Conservation (phyloP, 2,888 invertebrate species). For the Sphinx pinastri region DNA sequence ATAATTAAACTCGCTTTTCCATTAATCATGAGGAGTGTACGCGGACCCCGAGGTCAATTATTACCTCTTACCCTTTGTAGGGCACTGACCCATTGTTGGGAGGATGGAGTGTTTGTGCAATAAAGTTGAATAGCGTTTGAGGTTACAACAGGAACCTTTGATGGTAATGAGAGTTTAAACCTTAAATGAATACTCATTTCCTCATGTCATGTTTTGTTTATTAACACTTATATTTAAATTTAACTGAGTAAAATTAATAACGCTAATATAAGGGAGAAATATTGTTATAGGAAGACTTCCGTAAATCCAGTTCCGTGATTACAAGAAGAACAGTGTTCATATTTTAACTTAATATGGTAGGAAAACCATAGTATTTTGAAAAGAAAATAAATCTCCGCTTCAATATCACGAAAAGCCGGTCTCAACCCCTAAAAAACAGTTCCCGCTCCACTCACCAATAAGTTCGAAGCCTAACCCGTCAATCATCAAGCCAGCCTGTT, state of each 20-base stretch:
- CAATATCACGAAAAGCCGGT: too few relatives aligned
- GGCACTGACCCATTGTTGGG: conserved; percentile 1
- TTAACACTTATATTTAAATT: too few relatives aligned
- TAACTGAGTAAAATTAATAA: too few relatives aligned
- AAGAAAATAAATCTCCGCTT: too few relatives aligned
- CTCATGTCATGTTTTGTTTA: too few relatives aligned
- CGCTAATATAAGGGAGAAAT: too few relatives aligned
- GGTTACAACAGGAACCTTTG: neutral
- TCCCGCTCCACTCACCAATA: conserved; percentile 33
- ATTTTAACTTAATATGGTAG: neutral
- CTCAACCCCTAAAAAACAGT: neutral
- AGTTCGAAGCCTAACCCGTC: conserved; percentile 43
- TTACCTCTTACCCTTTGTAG: conserved; percentile 30
- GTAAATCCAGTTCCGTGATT: too few relatives aligned
- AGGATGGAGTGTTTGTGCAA: conserved; percentile 4
- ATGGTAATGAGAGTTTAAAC: neutral
- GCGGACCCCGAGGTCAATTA: conserved; percentile 28
- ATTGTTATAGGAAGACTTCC: too few relatives aligned
- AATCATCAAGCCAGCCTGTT: conserved; percentile 46
- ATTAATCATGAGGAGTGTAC: conserved; percentile 28
- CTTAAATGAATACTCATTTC: neutral
- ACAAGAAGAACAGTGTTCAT: neutral
- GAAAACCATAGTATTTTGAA: neutral
- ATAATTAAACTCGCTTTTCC: conserved; percentile 31
- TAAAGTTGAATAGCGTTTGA: conserved; percentile 1